Evolutionary conservation across 2,797 vertebrate genomes (phyloP).

Genomic region (Bufotes viridis): DNA sequence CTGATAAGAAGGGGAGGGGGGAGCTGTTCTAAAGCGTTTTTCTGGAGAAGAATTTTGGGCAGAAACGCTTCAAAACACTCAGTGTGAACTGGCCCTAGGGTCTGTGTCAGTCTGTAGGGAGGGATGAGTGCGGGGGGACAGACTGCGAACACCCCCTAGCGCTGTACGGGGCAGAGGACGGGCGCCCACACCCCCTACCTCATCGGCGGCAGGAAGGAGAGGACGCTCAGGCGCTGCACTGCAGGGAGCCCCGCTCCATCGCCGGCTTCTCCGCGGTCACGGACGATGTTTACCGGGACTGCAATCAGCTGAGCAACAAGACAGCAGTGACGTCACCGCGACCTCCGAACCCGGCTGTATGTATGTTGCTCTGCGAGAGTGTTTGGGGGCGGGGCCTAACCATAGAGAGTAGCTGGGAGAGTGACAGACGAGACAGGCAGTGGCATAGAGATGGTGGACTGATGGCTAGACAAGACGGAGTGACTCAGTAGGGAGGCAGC

Average conservation of each 20-base stretch:
- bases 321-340: slow-evolving; percentile 51
- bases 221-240: background rate
- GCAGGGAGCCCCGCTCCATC: slow-evolving; percentile 16
- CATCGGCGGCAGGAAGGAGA: background rate
- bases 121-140: too few species aligned
- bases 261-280: slow-evolving; percentile 5
- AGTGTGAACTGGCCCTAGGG: too few species aligned
- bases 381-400: slow-evolving; percentile 4
- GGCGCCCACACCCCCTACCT: slow-evolving; percentile 28
- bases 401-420: slow-evolving; percentile 10
- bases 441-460: background rate
- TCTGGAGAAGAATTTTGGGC: too few species aligned
- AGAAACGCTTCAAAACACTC: too few species aligned
- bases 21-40: too few species aligned
- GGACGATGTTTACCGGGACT: background rate
- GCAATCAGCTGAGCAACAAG: slow-evolving; percentile 56
- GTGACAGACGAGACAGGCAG: slow-evolving; percentile 15
- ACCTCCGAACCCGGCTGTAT: slow-evolving; percentile 27
- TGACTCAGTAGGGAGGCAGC: background rate
- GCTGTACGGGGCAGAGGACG: too few species aligned
- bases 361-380: background rate
- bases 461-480: background rate
- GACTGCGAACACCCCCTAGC: background rate
- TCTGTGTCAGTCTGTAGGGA: too few species aligned
- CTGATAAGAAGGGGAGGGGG: too few species aligned